Evolutionary conservation across 2,888 invertebrate genomes (phyloP).

Genomic region (Ramazzottius varieornatus): DNA sequence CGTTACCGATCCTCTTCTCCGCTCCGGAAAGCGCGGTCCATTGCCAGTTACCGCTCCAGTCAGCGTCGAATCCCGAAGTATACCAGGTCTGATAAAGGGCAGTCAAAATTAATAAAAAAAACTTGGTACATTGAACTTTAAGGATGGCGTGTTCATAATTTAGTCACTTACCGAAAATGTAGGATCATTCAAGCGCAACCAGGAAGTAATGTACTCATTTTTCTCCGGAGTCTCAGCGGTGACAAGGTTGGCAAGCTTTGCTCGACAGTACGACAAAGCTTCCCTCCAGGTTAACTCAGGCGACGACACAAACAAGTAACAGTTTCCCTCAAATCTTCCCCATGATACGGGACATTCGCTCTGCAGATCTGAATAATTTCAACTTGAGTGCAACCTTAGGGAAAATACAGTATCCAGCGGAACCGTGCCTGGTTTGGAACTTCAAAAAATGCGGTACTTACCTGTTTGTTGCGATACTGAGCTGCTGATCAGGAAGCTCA

Average conservation of each 20-base stretch:
- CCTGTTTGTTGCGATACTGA: too few species aligned
- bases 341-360: not conserved
- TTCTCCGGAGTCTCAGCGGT: slow-evolving; percentile 55
- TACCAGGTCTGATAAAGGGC: not conserved
- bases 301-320: not conserved
- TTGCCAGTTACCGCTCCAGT: not conserved
- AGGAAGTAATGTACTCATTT: slow-evolving; percentile 55
- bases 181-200: slow-evolving; percentile 53
- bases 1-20: not conserved
- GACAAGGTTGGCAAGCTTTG: slow-evolving; percentile 40
- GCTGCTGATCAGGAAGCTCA: too few species aligned
- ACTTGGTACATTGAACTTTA: not conserved
- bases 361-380: not conserved
- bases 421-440: too few species aligned
- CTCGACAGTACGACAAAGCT: not conserved
- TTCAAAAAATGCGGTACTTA: too few species aligned
- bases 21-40: not conserved
- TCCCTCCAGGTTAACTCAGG: not conserved
- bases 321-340: not conserved
- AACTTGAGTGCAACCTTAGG: too few species aligned
- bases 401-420: too few species aligned
- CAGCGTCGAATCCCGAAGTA: not conserved
- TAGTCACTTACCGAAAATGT: slow-evolving; percentile 11
- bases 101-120: not conserved
- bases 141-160: slow-evolving; percentile 4